Conservation (phyloP, 2,888 invertebrate genomes). For the Aproaerema taeniolella region DNA sequence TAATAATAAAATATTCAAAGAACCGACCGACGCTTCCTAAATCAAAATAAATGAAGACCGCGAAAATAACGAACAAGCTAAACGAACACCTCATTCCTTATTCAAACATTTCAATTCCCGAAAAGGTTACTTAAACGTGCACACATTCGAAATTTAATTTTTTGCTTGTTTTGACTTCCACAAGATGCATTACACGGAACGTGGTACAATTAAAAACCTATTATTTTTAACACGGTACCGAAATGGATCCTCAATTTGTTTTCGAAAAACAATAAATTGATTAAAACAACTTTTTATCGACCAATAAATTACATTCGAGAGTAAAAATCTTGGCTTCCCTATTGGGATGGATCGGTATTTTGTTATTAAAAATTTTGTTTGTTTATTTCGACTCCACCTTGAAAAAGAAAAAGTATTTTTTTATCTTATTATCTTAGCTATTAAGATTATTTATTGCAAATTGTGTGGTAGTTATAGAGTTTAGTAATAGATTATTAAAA, state of each 20-base stretch:
- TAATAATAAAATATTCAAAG: no score
- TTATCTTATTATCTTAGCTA: no score
- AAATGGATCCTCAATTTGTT: conserved; percentile 45
- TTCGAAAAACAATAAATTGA: conserved; percentile 27
- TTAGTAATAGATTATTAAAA: no score
- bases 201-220: conserved; percentile 56
- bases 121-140: conserved; percentile 22
- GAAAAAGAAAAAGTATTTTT: no score
- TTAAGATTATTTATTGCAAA: no score
- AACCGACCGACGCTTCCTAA: no score
- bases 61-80: conserved; percentile 2
- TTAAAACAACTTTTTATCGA: no score
- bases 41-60: conserved; percentile 6
- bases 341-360: conserved; percentile 41
- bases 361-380: conserved; percentile 32
- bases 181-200: conserved; percentile 43
- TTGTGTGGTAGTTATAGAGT: no score
- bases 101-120: conserved; percentile 31
- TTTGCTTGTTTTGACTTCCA: conserved; percentile 26
- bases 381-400: no score
- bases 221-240: conserved; percentile 51
- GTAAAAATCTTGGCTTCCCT: conserved; percentile 43
- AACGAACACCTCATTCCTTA: conserved; percentile 14
- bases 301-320: no score
- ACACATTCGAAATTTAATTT: conserved; percentile 34